Conservation (phyloP, 1,140 invertebrate genomes). For the Sipha flava region DNA sequence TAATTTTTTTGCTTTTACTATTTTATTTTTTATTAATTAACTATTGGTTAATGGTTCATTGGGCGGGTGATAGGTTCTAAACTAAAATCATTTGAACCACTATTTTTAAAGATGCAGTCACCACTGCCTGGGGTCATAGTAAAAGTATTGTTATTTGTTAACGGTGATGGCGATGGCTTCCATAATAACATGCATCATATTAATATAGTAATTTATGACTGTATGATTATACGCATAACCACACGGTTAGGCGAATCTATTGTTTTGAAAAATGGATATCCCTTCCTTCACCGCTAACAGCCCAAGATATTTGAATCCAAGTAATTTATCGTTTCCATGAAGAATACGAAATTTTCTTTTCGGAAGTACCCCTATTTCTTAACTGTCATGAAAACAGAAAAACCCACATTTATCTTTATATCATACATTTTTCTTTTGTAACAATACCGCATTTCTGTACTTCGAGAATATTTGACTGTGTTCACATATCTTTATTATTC, state of each 20-base stretch:
- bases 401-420: neutral
- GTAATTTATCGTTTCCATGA: slow-evolving; percentile 15
- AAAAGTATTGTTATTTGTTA: no score
- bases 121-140: no score
- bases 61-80: no score
- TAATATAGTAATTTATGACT: neutral
- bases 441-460: neutral
- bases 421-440: neutral
- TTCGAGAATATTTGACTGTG: neutral
- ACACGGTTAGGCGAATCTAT: neutral
- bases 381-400: neutral
- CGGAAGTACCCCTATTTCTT: neutral
- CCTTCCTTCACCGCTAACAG: neutral
- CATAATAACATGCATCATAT: neutral
- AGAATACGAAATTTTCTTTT: slow-evolving; percentile 2
- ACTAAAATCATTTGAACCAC: no score
- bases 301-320: neutral
- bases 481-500: neutral
- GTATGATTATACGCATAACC: neutral
- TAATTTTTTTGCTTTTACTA: no score
- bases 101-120: no score
- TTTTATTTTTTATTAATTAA: no score
- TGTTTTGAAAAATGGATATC: slow-evolving; percentile 21
- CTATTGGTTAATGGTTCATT: no score
- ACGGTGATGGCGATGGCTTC: neutral